Conservation (phyloP, 1,140 invertebrate genomes). For the Lepeophtheirus salmonis region DNA sequence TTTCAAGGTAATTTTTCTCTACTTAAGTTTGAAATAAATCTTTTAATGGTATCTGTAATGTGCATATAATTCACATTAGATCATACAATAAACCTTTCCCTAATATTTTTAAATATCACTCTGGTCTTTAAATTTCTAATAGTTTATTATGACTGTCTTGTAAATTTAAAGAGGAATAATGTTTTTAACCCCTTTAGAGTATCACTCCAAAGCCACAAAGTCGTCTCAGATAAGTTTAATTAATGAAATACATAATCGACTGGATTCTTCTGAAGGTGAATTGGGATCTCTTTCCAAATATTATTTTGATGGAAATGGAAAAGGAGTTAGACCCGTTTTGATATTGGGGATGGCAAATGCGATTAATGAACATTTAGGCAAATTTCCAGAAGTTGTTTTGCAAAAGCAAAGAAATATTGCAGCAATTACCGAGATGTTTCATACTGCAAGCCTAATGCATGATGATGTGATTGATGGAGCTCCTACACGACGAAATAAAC, state of each 20-base stretch:
- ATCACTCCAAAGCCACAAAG: too few relatives aligned
- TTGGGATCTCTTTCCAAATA: constrained; percentile 43
- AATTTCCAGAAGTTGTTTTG: not conserved
- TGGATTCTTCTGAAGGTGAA: not conserved
- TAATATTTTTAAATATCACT: too few relatives aligned
- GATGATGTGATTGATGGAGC: constrained; percentile 98
- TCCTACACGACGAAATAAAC: constrained; percentile 81
- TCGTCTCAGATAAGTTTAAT: too few relatives aligned
- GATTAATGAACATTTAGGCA: constrained; percentile 53
- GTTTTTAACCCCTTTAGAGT: too few relatives aligned
- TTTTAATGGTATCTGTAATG: too few relatives aligned
- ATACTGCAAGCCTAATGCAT: constrained; percentile 91
- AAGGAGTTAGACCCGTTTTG: constrained; percentile 78
- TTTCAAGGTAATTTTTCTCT: too few relatives aligned
- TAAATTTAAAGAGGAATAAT: too few relatives aligned
- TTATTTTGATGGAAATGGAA: constrained; percentile 91
- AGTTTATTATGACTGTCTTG: too few relatives aligned
- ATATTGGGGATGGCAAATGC: constrained; percentile 73
- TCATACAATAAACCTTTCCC: too few relatives aligned
- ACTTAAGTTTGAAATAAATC: too few relatives aligned
- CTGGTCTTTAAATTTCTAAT: too few relatives aligned
- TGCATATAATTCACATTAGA: too few relatives aligned
- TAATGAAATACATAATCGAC: not conserved
- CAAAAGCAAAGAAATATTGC: constrained; percentile 67
- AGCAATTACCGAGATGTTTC: constrained; percentile 97